Base-by-base conservation (phyloP, 2,797 vertebrate species). In the Myripristis jacobus region DNA sequence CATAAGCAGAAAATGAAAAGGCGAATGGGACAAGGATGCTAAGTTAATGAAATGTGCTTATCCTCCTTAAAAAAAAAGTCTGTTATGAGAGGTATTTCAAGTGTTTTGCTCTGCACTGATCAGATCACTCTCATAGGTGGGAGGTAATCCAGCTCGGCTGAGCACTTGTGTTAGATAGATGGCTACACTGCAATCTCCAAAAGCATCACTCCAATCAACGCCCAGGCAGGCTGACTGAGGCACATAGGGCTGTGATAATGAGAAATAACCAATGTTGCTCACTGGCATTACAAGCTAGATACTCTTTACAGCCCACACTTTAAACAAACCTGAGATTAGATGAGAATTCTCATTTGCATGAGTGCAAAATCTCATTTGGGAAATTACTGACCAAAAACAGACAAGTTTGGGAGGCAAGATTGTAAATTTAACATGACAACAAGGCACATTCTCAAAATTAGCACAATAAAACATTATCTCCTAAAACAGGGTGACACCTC, bases 161-260 rank as follows among this genome's bases (percentile, higher is more conserved):
- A 12, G 24, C 70, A 69, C 10, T 38, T 57, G 57, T 22, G 21
- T 75, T 60, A 69, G 38, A 77, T 34, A 58, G 56, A 81, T 38
- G 25, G 48, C 70, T 58, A 34, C 59, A 34, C 68, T 77, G 38
- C 56, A 81, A 25, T 70, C 75, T 78, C 41, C 36, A 70, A 53
- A 70, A 13, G 68, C 52, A 83, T 79, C 56, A 74, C 68, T 74
- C 63, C 58, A 86, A 68, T 82, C 77, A 78, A 58, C 44, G 12
- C 16, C 27, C 25, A 74, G 54, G 69, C 46, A 70, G 59, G 57
- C 16, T 66, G 55, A 47, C 38, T 34, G 24, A 66, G 55, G 36
- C 19, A 61, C 52, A 60, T 18, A 4, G 58, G 55, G 50, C 31
- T 50, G 22, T 27, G 2, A 22, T 38, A 67, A 61, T 72, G 55